phyloP scores from a whole-genome alignment of 1,140 invertebrate species.

The Lordiphosa mommai region DNA sequence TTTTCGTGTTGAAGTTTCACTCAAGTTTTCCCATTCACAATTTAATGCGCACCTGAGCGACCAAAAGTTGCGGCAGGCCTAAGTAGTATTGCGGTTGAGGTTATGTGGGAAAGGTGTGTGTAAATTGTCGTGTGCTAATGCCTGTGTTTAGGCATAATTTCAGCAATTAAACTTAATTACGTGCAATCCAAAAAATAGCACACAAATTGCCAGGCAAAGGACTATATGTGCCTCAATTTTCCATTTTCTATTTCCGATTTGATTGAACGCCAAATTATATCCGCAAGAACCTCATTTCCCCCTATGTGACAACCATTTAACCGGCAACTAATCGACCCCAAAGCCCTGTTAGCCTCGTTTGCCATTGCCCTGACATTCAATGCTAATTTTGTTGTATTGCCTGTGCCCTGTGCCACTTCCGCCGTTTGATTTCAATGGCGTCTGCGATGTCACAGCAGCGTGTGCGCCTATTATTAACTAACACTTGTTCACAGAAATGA shows the following conservation, averaged over 20 bases:
- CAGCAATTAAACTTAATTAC: slow-evolving; percentile 47
- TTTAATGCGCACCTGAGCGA: neutral
- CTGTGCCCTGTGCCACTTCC: slow-evolving; percentile 51
- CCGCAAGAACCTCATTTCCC: slow-evolving; percentile 50
- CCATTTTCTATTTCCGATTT: slow-evolving; percentile 62
- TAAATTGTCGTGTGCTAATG: neutral
- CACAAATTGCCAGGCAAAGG: slow-evolving; percentile 26
- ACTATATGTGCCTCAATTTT: slow-evolving; percentile 32
- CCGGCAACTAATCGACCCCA: slow-evolving; percentile 1
- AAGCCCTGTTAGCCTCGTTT: slow-evolving; percentile 10
- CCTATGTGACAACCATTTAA: slow-evolving; percentile 43
- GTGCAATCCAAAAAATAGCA: slow-evolving; percentile 30
- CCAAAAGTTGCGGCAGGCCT: slow-evolving; percentile 26
- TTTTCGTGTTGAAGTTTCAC: slow-evolving; percentile 13
- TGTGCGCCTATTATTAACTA: slow-evolving; percentile 23
- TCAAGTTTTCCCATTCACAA: slow-evolving; percentile 10
- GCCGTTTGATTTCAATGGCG: slow-evolving; percentile 74
- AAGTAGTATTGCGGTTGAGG: slow-evolving; percentile 44
- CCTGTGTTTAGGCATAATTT: slow-evolving; percentile 12
- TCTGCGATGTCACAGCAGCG: slow-evolving; percentile 11
- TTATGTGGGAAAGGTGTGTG: neutral
- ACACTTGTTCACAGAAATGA: slow-evolving; percentile 5
- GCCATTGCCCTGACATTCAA: slow-evolving; percentile 38
- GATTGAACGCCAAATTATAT: slow-evolving; percentile 66
- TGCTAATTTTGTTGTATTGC: slow-evolving; percentile 45